Evolutionary conservation across 2,113 vertebrate genomes (phyloP).

Genomic region (Cygnus buccinator): DNA sequence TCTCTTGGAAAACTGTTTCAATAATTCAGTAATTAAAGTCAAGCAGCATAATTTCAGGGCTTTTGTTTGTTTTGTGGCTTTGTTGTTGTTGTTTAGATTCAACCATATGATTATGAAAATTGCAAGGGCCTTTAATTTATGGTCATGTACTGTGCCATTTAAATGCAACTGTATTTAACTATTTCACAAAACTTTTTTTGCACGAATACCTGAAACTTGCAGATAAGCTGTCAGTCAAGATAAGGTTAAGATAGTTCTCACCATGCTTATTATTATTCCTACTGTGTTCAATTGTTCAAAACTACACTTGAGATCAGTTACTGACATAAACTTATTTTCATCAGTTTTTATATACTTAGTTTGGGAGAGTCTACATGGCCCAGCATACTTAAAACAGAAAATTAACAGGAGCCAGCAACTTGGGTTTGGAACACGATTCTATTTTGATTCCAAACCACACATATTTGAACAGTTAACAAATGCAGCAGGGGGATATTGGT

Average conservation of each 20-base stretch:
- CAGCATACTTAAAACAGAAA: background rate
- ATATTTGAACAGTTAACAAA: slow-evolving; percentile 77
- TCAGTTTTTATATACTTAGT: background rate
- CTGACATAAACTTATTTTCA: background rate
- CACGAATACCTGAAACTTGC: background rate
- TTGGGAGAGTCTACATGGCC: slow-evolving; percentile 29
- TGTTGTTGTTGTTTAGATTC: background rate
- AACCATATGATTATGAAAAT: background rate
- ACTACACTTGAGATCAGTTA: background rate
- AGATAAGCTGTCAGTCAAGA: background rate
- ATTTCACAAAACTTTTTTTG: background rate
- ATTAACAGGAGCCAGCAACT: slow-evolving; percentile 61
- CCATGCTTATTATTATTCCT: background rate
- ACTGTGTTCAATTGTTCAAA: background rate
- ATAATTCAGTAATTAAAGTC: background rate
- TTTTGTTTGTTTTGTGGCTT: background rate
- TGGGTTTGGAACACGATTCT: slow-evolving; percentile 59
- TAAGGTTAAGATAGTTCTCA: background rate
- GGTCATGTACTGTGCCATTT: background rate
- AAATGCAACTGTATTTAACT: background rate
- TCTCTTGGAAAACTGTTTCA: background rate
- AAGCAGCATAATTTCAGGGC: background rate
- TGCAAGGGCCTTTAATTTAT: background rate
- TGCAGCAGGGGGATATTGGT: slow-evolving; percentile 42
- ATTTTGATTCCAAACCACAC: slow-evolving; percentile 77